Base-by-base conservation (phyloP, 2,113 vertebrate genomes). In the Hirundichthys speculiger region DNA sequence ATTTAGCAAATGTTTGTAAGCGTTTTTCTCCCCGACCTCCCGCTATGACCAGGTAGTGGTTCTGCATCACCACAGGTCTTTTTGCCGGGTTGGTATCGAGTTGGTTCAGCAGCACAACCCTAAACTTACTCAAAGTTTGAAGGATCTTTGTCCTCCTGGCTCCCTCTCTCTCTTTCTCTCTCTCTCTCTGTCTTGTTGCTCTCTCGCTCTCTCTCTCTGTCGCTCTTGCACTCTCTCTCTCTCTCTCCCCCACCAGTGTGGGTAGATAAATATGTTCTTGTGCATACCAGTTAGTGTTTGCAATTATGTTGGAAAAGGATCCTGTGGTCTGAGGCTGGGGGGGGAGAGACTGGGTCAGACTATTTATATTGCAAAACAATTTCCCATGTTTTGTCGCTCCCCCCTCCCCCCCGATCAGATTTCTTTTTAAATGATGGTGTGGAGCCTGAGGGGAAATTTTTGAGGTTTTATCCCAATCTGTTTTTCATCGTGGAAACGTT, bases 351-450 rank as follows among this genome's bases (percentile, higher is more conserved):
- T 10, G 41, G 75, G 73, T 77, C 55, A 72, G 71, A 59, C 80
- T 90, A 89, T 90, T 89, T 91, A 76, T 88, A 85, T 81, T 91
- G 73, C 64, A 75, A 75, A 87, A 87, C 77, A 73, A 83, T 87
- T 81, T 79, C 60, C 70, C 55, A 49, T 83, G 75, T 79, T 82
- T 80, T 86, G 84, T 88, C 54, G 61, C 79, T 79, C 84, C 69
- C 73, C 83, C 83, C 56, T 51, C 66, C 73, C 77, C 83, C 84
- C 59, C 61, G 69, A 68, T 89, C 82, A 27, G 55, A 83, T 87
- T 86, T 79, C 85, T 62, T 76, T 66, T 80, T 80, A 83, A 89
- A 75, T 85, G 79, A 89, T 73, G 73, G 81, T 75, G 69, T 75
- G 64, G 73, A 69, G 77, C 43, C 85, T 54, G 67, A 46, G 41